These are phyloP conservation scores for Pterostichus niger DNA, from an alignment of 2,888 invertebrate genomes.

Conservation along the genomic window DNA sequence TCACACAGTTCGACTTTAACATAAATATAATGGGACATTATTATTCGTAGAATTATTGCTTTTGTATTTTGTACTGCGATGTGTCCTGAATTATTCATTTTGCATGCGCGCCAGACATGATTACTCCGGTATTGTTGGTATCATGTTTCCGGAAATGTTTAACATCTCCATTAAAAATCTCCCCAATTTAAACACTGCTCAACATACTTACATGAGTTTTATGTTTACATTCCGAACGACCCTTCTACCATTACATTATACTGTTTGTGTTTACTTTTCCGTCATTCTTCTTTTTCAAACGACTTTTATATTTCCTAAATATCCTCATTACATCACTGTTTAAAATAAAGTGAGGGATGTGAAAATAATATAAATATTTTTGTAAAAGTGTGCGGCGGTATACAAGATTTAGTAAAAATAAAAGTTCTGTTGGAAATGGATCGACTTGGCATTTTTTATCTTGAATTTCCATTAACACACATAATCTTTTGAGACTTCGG, in stretches of 20 bases:
- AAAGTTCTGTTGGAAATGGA: slow-evolving; percentile 30
- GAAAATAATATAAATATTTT: slow-evolving; percentile 11
- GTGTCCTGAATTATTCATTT: slow-evolving; percentile 60
- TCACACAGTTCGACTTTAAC: slow-evolving; percentile 67
- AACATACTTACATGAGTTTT: neutral
- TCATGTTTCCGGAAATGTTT: slow-evolving; percentile 45
- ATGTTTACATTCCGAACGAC: slow-evolving; percentile 12
- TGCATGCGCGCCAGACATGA: slow-evolving; percentile 36
- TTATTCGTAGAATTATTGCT: slow-evolving; percentile 62
- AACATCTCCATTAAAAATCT: slow-evolving; percentile 47
- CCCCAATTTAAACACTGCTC: slow-evolving; percentile 7
- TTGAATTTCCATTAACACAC: slow-evolving; percentile 60
- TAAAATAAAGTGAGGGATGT: neutral
- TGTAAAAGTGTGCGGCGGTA: neutral
- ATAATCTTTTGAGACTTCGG: slow-evolving; percentile 61
- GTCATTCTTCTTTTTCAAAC: neutral
- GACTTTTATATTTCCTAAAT: no score
- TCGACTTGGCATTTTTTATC: slow-evolving; percentile 37
- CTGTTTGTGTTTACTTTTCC: neutral
- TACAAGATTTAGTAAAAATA: slow-evolving; percentile 39
- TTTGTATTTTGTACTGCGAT: slow-evolving; percentile 58
- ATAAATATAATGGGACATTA: slow-evolving; percentile 67
- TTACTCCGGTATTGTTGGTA: slow-evolving; percentile 36
- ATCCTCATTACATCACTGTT: no score
- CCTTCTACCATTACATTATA: neutral